Evolutionary conservation across 1,140 invertebrate species (phyloP).

Genomic region (Helicoverpa armigera): DNA sequence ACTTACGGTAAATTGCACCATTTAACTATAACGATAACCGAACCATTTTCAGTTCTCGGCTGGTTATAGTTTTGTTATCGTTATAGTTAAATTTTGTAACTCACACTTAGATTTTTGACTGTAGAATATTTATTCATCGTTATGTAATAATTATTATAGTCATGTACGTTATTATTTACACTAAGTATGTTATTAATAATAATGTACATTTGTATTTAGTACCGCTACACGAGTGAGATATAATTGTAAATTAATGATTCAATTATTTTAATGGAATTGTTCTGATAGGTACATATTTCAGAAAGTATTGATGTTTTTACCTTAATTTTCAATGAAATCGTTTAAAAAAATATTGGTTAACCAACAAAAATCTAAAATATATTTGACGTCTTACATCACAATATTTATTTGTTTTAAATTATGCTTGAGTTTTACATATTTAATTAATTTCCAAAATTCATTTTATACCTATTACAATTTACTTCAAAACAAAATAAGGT

Average conservation of each 20-base stretch:
- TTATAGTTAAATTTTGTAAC: too few species aligned
- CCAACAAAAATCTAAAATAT: too few species aligned
- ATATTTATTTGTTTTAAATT: too few species aligned
- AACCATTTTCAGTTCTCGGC: too few species aligned
- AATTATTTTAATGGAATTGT: conserved; percentile 10
- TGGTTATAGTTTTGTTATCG: too few species aligned
- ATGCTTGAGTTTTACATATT: too few species aligned
- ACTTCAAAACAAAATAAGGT: neutral
- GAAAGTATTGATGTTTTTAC: neutral
- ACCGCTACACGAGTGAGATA: conserved; percentile 41
- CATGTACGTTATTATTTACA: conserved; percentile 22
- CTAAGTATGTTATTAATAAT: neutral
- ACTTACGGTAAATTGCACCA: neutral
- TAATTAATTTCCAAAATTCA: neutral
- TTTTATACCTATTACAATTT: neutral
- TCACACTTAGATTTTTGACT: neutral
- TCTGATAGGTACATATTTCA: neutral
- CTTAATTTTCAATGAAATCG: too few species aligned
- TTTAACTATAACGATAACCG: too few species aligned
- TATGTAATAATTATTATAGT: conserved; percentile 33
- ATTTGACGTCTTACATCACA: too few species aligned
- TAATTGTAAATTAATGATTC: conserved; percentile 10
- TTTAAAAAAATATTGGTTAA: neutral
- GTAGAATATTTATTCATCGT: conserved; percentile 44
- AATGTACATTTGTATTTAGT: conserved; percentile 30